Evolutionary conservation across 2,797 vertebrate species (phyloP), one percentile per base, ranked within the genome.

Genomic region (Allenopithecus nigroviridis): DNA sequence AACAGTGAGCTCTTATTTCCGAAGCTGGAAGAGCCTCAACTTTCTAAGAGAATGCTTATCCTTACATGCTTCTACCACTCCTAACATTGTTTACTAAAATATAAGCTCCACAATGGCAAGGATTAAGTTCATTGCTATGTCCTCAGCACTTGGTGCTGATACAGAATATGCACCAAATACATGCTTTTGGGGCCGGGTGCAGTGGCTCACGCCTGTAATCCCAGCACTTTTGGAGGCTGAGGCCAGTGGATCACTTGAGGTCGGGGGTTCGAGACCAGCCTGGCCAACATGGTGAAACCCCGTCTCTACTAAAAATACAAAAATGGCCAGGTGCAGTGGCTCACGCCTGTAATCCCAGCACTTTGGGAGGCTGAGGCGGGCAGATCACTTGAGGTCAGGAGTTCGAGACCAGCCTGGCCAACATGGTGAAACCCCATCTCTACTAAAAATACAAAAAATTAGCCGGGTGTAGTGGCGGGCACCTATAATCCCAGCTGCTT

Each of bases 1-100:
- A 98, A 89, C 79, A 83, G 46, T 48, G 55, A 78, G 10, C 70
- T 88, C 24, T 93, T 75, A 86, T 80, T 94, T 83, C 50, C 53
- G 89, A 55, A 93, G 74, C 61, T 80, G 68, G 30, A 83, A 91
- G 41, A 92, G 39, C 61, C 30, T 89, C 53, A 80, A 24, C 46
- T 85, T 72, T 83, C 36, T 70, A 57, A 74, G 36, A 96, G 48
- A 95, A 84, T 41, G 85, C 78, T 92, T 94, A 72, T 10, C n/a
- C 14, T 50, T 84, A 22, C 19, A 28, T 85, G n/a, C 39, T 93
- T 89, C 53, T 97, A 8, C 57, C 8, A 75, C 22, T 92, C 28
- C 90, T 68, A 78, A 13, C 74, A 39, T 83, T 92, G 13, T 91
- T 88, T 55, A 48, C 59, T 79, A 84, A 95, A 94, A 93, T 75